phyloP scores from a whole-genome alignment of 2,113 vertebrate species.

The Mirza zaza region DNA sequence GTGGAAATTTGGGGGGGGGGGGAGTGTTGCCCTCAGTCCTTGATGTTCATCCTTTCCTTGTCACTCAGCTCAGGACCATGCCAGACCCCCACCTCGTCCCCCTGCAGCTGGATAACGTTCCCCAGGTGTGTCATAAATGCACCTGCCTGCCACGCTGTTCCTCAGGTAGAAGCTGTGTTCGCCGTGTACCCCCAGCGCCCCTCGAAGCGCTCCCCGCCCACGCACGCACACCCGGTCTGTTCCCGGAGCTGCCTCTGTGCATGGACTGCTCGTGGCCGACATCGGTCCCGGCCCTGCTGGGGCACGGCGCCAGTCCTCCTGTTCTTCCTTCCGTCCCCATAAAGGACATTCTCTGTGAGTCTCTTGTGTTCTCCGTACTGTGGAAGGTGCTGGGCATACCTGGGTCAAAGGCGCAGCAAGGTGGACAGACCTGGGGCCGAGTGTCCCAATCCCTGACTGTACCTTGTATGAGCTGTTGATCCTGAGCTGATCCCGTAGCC shows the following conservation, averaged over 20 bases:
- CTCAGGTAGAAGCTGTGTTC: background rate
- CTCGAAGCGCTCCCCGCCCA: background rate
- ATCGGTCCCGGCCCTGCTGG: background rate
- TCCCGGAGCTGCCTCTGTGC: background rate
- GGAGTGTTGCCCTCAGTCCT: background rate
- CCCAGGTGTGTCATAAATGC: background rate
- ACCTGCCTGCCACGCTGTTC: background rate
- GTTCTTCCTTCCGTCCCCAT: no score
- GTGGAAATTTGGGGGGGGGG: background rate
- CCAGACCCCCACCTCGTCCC: background rate
- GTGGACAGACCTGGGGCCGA: background rate
- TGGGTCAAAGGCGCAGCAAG: background rate
- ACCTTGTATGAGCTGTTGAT: background rate
- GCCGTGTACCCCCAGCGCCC: background rate
- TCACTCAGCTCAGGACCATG: background rate
- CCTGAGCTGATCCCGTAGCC: background rate
- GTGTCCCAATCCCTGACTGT: background rate
- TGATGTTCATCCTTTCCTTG: background rate
- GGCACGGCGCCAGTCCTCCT: no score
- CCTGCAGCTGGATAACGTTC: accelerated
- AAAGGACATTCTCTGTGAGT: background rate
- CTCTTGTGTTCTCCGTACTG: background rate
- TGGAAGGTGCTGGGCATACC: background rate
- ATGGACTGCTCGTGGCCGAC: background rate
- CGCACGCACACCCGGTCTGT: background rate